Evolutionary conservation across 92 coral and sea anemone species (phyloP), one percentile per base, ranked within the genome.

Genomic region (Bergia sp.): DNA sequence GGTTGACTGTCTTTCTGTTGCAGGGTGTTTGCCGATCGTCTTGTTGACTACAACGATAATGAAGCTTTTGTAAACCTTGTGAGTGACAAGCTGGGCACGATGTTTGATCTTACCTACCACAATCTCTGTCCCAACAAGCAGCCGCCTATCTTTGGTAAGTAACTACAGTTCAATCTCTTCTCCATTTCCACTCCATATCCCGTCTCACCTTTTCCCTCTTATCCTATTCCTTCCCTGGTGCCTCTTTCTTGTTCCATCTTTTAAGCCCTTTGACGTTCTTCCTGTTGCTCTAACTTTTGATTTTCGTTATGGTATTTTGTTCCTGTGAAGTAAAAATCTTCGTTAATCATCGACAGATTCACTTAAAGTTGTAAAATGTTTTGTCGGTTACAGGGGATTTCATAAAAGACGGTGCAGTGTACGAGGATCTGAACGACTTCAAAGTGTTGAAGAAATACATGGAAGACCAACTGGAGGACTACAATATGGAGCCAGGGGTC

Each of bases 401-500:
- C 91, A 96, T 97, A 93, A 97, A 96, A 85, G 99, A 94, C 45
- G 99, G 94, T 43, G 91, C 94, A 0, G 96, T 97, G 44, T 97
- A 97, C 79, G 99, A 97, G 86, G 99, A 97, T 90, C 88, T 97
- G 90, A 53, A 89, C 58, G 99, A 97, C 90, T 97, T 97, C 85
- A 91, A 91, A 61, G 95, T 93, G 49, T 82, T 97, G 53, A 97
- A 97, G 94, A 97, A 88, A 81, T 95, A 81, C 93, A 97, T 97
- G 99, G 99, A 97, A 47, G 98, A 97, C 39, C 96, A 97, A 73
- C 86, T 97, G 45, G 99, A 97, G 71, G 99, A 97, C 85, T 97
- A 97, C 79, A 95, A 96, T 89, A 95, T 97, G 99, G 99, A 97
- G 79, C 99, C 99, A 18, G 99, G 99, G n/a, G 96, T 97, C 16